Evolutionary conservation across 2,888 invertebrate genomes (phyloP).

Genomic region (Lithophane ornitopus): DNA sequence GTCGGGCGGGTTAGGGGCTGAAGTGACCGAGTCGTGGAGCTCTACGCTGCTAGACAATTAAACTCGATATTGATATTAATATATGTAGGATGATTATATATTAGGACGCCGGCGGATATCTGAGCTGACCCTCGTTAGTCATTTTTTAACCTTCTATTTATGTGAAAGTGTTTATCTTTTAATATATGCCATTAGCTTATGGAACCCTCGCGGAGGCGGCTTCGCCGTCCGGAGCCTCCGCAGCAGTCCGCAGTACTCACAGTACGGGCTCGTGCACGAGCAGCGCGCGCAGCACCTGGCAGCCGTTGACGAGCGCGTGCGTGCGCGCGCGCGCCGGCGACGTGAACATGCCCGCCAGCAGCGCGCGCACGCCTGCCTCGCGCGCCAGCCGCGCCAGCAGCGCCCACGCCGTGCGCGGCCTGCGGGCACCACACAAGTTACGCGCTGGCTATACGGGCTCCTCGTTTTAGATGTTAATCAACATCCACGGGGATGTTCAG

Average conservation of each 20-base stretch:
- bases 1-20: neutral
- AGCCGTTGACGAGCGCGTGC: constrained; percentile 66
- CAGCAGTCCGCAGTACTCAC: constrained; percentile 35
- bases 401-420: constrained; percentile 66
- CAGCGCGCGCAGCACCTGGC: constrained; percentile 69
- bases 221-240: no score
- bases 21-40: neutral
- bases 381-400: constrained; percentile 68
- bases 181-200: neutral
- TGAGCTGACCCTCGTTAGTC: neutral
- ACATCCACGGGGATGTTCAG: neutral
- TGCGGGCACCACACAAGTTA: constrained; percentile 23
- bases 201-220: neutral
- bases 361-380: constrained; percentile 75
- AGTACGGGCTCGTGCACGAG: constrained; percentile 59
- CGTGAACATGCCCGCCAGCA: constrained; percentile 93
- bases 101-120: neutral
- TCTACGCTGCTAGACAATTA: neutral
- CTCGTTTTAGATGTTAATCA: neutral
- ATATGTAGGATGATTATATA: no score
- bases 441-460: neutral
- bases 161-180: neutral
- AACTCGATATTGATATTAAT: neutral
- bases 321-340: constrained; percentile 77
- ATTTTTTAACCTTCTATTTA: neutral